phyloP scores from a whole-genome alignment of 2,797 vertebrate species.

The Acanthornis magna region DNA sequence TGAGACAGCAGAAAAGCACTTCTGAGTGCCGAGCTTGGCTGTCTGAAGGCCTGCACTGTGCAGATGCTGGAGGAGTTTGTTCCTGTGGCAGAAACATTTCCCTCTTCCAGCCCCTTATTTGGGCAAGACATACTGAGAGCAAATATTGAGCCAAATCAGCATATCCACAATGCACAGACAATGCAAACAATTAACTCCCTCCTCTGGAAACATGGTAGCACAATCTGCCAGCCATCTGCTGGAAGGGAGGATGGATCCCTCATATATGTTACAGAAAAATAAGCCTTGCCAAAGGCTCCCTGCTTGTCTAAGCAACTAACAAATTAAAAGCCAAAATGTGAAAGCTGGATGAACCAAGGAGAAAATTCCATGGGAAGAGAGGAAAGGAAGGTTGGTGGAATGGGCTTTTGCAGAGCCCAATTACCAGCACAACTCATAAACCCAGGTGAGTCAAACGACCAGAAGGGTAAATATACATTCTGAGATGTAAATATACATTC shows the following conservation, averaged over 20 bases:
- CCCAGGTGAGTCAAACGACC: not conserved
- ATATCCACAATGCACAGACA: not conserved
- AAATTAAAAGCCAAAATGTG: not conserved
- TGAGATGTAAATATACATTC: not conserved
- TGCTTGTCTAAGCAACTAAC: not conserved
- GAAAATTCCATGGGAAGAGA: not conserved
- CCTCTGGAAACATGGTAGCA: not conserved
- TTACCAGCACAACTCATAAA: not conserved
- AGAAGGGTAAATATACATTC: not conserved
- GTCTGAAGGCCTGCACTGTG: not conserved
- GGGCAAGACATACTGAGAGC: not conserved
- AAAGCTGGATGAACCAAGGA: not conserved
- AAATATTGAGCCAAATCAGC: not conserved
- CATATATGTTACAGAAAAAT: not conserved
- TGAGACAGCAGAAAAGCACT: not conserved
- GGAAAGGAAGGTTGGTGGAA: not conserved
- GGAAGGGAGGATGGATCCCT: not conserved
- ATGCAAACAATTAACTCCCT: not conserved
- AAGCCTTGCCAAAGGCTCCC: not conserved
- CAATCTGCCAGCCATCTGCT: constrained; percentile 24
- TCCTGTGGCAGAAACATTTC: not conserved
- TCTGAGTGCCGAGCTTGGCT: not conserved
- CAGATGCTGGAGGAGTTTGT: not conserved
- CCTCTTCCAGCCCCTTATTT: not conserved
- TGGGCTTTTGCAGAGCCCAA: not conserved